Percentiles rank a stretch among this genome's conserved stretches.
Conservation (phyloP, 2,888 invertebrate genomes). For the Rhingia campestris region DNA sequence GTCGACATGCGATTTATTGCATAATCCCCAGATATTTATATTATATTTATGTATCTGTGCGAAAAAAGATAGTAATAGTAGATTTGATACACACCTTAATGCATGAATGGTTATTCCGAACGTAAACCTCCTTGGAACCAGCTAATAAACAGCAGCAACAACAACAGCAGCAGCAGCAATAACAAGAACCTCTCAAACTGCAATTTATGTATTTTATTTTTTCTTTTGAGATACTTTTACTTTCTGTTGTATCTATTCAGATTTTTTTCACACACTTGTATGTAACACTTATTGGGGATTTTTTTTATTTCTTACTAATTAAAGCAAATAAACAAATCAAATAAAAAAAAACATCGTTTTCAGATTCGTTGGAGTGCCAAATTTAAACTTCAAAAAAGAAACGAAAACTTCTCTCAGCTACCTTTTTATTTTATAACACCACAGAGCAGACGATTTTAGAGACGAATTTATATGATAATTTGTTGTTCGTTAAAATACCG, state of each 20-base stretch:
- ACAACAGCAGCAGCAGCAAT: constrained; percentile 37
- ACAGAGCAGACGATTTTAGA: too few relatives aligned
- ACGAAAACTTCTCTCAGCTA: constrained; percentile 25
- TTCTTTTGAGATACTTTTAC: constrained; percentile 70
- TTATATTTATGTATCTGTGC: constrained; percentile 8
- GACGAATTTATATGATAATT: constrained; percentile 3
- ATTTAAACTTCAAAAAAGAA: constrained; percentile 25
- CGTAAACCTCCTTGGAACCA: constrained; percentile 70
- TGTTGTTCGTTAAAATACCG: constrained; percentile 34
- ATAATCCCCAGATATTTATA: constrained; percentile 37
- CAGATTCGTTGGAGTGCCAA: constrained; percentile 47
- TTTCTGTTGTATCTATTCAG: constrained; percentile 65
- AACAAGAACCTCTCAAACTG: constrained; percentile 67
- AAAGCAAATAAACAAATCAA: constrained; percentile 59
- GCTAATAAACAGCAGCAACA: constrained; percentile 23
- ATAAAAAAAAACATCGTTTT: constrained; percentile 32
- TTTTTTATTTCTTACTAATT: constrained; percentile 53
- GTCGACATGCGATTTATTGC: constrained; percentile 36
- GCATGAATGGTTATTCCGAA: constrained; percentile 74
- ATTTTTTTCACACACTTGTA: constrained; percentile 59
- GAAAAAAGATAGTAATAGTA: constrained; percentile 46
- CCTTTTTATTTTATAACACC: constrained; percentile 3
- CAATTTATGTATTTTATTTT: constrained; percentile 37
- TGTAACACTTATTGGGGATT: constrained; percentile 50
- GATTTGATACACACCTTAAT: constrained; percentile 71